Evolutionary conservation across 2,113 vertebrate species (phyloP), one percentile per base, ranked within the genome.

Genomic region (Microtus pennsylvanicus): DNA sequence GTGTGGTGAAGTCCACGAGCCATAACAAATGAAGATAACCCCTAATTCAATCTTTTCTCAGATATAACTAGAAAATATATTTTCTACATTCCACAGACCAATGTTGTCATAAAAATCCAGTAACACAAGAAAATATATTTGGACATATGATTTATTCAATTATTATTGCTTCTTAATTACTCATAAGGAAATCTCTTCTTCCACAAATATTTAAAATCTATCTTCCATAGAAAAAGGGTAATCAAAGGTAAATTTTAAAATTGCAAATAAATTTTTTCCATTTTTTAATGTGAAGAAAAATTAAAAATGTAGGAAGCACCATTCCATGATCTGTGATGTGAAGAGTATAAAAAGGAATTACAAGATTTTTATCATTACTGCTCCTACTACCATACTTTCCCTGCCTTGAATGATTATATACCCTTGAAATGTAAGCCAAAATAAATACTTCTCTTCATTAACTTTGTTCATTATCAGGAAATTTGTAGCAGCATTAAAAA

Each of bases 51-150:
- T 24, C 8, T 21, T 30, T 87, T 61, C 52, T 83, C 4, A 95
- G 10, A 88, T 93, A 72, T 38, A 89, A 78, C 28, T 91, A 89
- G 55, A 91, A 95, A 96, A 80, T 70, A 55, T 30, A 45, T 38
- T 35, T 90, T 30, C 50, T 47, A 89, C 69, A 92, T 91, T 12
- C 8, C 8, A 83, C 22, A 83, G 91, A 30, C 80, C 8, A 80
- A 93, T 26, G 72, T 28, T 55, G 70, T 87, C 78, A 83, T 13
- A n/a, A 90, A 58, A 92, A 91, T 95, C 86, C 50, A 70, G 38
- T 55, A 26, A 93, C 2, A 88, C 77, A 63, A 78, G 28, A 87
- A 85, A 69, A 87, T 24, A 76, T 4, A 30, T 90, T 21, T 65
- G 28, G 4, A 61, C 35, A 42, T 61, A 47, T 90, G 89, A 80